Evolutionary conservation across 2,888 invertebrate genomes (phyloP), one percentile per base, ranked within the genome.

Genomic region (Drosophila melanosoma): DNA sequence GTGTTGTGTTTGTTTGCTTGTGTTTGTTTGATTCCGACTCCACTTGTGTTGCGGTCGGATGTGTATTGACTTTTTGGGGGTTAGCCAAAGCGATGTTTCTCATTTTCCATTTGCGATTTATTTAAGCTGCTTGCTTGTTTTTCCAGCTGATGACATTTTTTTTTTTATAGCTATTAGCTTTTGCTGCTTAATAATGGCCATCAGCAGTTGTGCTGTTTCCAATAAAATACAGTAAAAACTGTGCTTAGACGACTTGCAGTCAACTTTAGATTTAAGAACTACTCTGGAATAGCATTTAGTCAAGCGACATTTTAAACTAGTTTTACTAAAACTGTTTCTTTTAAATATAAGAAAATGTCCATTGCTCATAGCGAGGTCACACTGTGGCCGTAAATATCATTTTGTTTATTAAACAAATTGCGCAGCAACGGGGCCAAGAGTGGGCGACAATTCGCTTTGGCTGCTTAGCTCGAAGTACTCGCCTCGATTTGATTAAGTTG

Each of bases 401-500:
- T 69, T 73, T 73, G 63, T 79, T 82, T 81, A 76, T 77, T 72
- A 74, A 74, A 73, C 70, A 70, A 83, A 82, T 76, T 76, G 82
- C 73, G 56, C 72, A 79, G 80, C 86, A 73, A 84, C 69, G 76
- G 76, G 10, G 10, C n/a, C 53, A 40, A 59, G 32, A 59, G 52
- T 67, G 53, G 52, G 60, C 69, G 74, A 76, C 72, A 82, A 82
- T 81, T 83, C 40, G 60, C 67, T 56, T 57, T 57, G 62, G 72
- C 81, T 79, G 72, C 80, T 81, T 72, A 38, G 65, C 17, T 52
- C 23, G 20, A 15, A 29, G 29, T n/a, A n/a, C 54, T 58, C 20
- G 23, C 15, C 71, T 64, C 64, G 82, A 73, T 75, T 83, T 83
- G 87, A 87, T 83, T 82, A 87, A 87, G 69, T 74, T 82, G 80